Percentiles rank a stretch among this genome's conserved stretches.
These are phyloP conservation scores for Rhynchonycteris naso DNA, from an alignment of 2,797 vertebrate species.

Conservation along the genomic window DNA sequence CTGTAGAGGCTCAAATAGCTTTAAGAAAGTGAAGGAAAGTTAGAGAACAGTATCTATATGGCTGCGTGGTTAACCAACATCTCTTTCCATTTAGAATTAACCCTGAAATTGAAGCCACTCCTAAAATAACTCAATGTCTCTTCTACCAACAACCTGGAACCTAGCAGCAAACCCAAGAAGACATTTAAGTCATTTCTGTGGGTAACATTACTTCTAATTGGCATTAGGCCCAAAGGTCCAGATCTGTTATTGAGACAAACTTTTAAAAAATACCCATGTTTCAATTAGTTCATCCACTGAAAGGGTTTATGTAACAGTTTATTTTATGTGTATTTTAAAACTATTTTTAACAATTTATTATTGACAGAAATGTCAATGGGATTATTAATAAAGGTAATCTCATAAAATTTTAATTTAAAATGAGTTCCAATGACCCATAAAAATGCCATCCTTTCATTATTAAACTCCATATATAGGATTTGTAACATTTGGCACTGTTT, in stretches of 20 bases:
- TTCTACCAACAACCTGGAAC: constrained; percentile 31
- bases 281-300: not conserved
- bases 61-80: not conserved
- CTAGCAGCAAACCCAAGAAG: not conserved
- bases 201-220: constrained; percentile 24
- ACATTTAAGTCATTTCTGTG: not conserved
- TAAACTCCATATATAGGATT: not conserved
- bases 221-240: constrained; percentile 6
- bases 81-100: constrained; percentile 57
- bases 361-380: constrained; percentile 1
- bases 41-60: not conserved
- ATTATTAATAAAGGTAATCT: not conserved
- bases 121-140: constrained; percentile 36
- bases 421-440: not conserved
- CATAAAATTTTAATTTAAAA: constrained; percentile 45
- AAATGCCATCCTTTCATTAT: not conserved
- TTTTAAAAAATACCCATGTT: not conserved
- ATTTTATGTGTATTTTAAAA: not conserved
- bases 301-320: not conserved
- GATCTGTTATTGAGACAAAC: not conserved
- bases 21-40: constrained; percentile 14
- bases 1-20: not conserved
- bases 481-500: not conserved
- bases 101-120: constrained; percentile 54
- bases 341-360: constrained; percentile 20